A percentile compares a stretch with the other conserved stretches of the same genome.
phyloP scores from a whole-genome alignment of 2,888 invertebrate genomes.

The Stenichneumon culpator region DNA sequence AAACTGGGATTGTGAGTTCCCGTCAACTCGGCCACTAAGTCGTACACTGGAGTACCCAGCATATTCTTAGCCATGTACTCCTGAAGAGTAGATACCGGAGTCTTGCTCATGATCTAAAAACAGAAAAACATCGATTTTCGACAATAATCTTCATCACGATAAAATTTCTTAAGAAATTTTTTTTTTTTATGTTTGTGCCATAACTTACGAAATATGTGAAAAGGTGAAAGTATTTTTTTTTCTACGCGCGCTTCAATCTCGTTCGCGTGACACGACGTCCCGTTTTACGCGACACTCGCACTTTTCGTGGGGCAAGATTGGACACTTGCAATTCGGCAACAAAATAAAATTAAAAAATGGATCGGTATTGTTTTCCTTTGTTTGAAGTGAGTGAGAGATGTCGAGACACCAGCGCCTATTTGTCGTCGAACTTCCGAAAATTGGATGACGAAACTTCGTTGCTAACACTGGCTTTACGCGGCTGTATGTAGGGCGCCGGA shows the following conservation, averaged over 20 bases:
- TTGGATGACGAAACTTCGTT: neutral
- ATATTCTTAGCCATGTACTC: constrained; percentile 35
- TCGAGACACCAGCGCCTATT: neutral
- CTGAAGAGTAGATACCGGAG: constrained; percentile 52
- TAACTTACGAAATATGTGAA: no score
- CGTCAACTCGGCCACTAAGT: neutral
- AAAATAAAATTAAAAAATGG: neutral
- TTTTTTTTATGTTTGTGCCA: no score
- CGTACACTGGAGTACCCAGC: constrained; percentile 21
- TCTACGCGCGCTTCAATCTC: no score
- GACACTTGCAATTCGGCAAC: no score
- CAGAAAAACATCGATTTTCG: neutral
- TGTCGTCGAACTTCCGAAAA: neutral
- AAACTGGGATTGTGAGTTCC: constrained; percentile 7
- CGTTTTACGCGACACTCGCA: no score
- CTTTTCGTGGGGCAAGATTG: no score
- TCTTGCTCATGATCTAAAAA: constrained; percentile 61
- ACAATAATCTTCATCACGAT: neutral
- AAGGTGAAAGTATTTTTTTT: no score
- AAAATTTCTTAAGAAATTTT: neutral
- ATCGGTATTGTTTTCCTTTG: neutral
- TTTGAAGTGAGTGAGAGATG: neutral
- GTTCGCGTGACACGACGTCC: no score
- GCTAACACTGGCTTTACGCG: neutral
- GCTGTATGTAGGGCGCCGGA: neutral